Evolutionary conservation across 37 sponge, comb jelly and placozoan species (phyloP), one percentile per base, ranked within the genome.

Genomic region (Aplysina aerophoba): DNA sequence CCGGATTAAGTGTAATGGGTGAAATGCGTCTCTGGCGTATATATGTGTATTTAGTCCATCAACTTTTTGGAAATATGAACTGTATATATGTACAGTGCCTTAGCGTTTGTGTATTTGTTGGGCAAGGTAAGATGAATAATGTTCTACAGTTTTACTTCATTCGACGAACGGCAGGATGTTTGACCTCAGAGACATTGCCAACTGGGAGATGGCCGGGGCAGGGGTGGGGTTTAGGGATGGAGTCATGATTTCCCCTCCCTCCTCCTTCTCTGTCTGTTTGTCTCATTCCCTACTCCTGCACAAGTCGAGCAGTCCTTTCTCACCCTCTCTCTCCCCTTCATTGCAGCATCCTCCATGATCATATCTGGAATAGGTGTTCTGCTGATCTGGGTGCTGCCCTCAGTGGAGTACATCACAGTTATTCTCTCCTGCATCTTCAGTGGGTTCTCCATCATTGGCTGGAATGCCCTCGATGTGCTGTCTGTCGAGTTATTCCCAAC

Each of bases 401-500:
- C 58, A 31, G 21, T 59, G 34, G 92, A 90, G 80, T 61, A n/a
- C 0, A 74, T 59, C 27, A 72, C 87, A 15, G 88, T 95, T 38
- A 79, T 90, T 20, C 87, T 95, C 22, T 88, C 91, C 33, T 92
- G 89, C 72, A 17, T 92, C 39, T 95, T 93, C 86, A 90, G 79
- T 73, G 93, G 89, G 4, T 44, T 96, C 61, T 82, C 92, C 21
- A 87, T 86, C 31, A 61, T 88, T 44, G 94, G 94, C 20, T 96
- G 94, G 94, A 96, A 93, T 69, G 89, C 94, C 28, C 81, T 96
- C 15, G 89, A 93, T 61, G 91, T 93, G 30, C 57, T 96, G 50
- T 54, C 93, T 31, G 87, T 66, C 0, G 85, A 84, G 15, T 21
- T 30, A 33, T 84, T 72, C 73, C 59, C 72, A n/a, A 84, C 85